A percentile compares a stretch with the other conserved stretches of the same genome.
Evolutionary conservation across 1,140 invertebrate genomes (phyloP).

Genomic region (Sitodiplosis mosellana): DNA sequence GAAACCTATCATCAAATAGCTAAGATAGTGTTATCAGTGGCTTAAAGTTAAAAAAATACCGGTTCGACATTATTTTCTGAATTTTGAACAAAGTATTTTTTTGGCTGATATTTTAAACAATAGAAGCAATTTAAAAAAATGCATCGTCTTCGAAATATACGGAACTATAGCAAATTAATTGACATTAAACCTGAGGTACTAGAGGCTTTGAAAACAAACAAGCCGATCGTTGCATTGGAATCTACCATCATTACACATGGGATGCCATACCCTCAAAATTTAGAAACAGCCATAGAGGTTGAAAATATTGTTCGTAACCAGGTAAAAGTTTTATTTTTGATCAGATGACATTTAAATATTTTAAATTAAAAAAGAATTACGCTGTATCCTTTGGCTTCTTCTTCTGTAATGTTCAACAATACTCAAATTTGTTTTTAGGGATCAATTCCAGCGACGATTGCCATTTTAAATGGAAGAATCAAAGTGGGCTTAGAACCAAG

Average conservation of each 20-base stretch:
- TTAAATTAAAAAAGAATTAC: not conserved
- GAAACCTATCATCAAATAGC: too few relatives aligned
- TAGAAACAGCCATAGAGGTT: conserved; percentile 65
- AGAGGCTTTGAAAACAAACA: conserved; percentile 10
- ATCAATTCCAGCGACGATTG: conserved; percentile 87
- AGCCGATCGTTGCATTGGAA: conserved; percentile 73
- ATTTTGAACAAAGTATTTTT: too few relatives aligned
- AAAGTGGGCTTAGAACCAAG: conserved; percentile 46
- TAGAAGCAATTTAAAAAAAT: too few relatives aligned
- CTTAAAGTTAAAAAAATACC: too few relatives aligned
- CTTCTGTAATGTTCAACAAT: too few relatives aligned
- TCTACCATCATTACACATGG: conserved; percentile 97
- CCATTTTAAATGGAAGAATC: conserved; percentile 66
- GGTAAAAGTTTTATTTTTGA: conserved; percentile 27
- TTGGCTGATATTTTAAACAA: too few relatives aligned
- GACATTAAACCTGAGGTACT: conserved; percentile 15
- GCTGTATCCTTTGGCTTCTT: too few relatives aligned
- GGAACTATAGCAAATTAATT: not conserved
- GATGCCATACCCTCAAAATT: conserved; percentile 88
- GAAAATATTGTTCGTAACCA: conserved; percentile 55
- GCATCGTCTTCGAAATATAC: not conserved
- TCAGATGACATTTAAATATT: not conserved
- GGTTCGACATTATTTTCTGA: too few relatives aligned
- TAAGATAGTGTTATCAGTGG: too few relatives aligned
- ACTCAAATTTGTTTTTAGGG: too few relatives aligned